Base-by-base conservation (phyloP, 2,797 vertebrate species). In the Menidia menidia region DNA sequence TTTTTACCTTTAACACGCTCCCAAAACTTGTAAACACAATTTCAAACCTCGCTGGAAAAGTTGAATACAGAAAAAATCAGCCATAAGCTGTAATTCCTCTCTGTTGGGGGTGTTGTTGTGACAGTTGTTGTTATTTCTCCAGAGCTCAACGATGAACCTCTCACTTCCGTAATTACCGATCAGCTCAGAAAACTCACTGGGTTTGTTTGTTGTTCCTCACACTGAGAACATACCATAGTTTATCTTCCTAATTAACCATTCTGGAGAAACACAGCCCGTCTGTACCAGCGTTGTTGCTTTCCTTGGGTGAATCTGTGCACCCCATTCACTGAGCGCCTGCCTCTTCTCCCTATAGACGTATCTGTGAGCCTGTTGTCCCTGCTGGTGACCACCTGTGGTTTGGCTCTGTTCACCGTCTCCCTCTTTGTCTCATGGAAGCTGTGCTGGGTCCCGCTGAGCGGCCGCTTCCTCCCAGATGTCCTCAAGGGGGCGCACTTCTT, bases 341-440 rank as follows among this genome's bases (percentile, higher is more conserved):
- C 16, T 13, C 54, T 52, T 55, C 31, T 75, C 60, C 82, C 64
- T 90, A 98, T 90, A 98, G 97, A 98, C 93, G 95, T 98, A 72
- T 97, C 96, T 3, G 92, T 99, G 84, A 99, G 97, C 86, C 91
- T 99, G 82, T 88, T 99, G 64, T 98, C 97, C 39, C 94, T 99
- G 73, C 92, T 99, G 90, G 98, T 99, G 78, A 99, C 97, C 42
- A 95, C 97, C 87, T 99, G 97, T 78, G 97, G 97, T 73, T 94
- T 99, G 51, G 97, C 97, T 48, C 95, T 99, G 53, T 98, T 99
- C 70, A 96, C 96, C 0, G 98, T 99, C 44, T 98, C 97, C 60
- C 94, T 99, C 57, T 99, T 99, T 30, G 97, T 99, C 25, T 98
- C 97, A 85, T 99, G 97, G 97, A 99, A 99, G 90, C 90, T 99